These are phyloP conservation scores for Pygocentrus nattereri DNA, from an alignment of 2,797 vertebrate genomes.

Conservation along the genomic window DNA sequence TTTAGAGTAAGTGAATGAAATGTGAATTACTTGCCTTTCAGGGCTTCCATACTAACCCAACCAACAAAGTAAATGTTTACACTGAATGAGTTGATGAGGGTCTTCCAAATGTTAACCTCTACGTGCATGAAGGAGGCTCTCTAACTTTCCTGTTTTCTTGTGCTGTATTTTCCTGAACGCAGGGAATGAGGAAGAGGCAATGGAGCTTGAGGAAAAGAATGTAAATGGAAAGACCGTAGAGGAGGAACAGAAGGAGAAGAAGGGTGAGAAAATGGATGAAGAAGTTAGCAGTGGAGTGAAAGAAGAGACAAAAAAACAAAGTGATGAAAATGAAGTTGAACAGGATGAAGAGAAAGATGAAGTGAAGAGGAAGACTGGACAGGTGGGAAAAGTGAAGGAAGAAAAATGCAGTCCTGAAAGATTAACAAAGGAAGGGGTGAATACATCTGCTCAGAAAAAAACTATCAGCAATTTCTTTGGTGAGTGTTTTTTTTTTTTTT, in stretches of 20 bases:
- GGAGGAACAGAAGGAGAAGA: conserved; percentile 64
- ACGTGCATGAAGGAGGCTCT: too few species aligned
- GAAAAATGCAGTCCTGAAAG: conserved; percentile 41
- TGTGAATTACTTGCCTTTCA: too few species aligned
- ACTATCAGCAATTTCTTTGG: conserved; percentile 88
- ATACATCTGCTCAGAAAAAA: conserved; percentile 66
- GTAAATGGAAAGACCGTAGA: conserved; percentile 27
- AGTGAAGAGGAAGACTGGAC: conserved; percentile 45
- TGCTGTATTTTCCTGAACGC: conserved; percentile 30
- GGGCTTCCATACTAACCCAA: too few species aligned
- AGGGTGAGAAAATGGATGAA: conserved; percentile 36
- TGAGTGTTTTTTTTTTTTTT: conserved; percentile 64
- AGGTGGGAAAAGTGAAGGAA: conserved; percentile 28
- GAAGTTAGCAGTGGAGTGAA: neutral
- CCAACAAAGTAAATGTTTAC: too few species aligned
- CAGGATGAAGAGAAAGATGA: conserved; percentile 48
- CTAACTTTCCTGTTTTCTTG: conserved; percentile 1
- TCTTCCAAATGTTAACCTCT: too few species aligned
- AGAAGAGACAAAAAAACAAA: conserved; percentile 26
- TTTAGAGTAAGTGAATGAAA: too few species aligned
- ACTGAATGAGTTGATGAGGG: too few species aligned
- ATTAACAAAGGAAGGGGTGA: conserved; percentile 68
- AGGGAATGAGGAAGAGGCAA: conserved; percentile 65
- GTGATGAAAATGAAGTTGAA: conserved; percentile 54
- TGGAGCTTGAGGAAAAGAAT: conserved; percentile 63